A percentile compares a stretch with the other conserved stretches of the same genome.
Evolutionary conservation across 1,140 invertebrate species (phyloP).

Genomic region (Myzus persicae): DNA sequence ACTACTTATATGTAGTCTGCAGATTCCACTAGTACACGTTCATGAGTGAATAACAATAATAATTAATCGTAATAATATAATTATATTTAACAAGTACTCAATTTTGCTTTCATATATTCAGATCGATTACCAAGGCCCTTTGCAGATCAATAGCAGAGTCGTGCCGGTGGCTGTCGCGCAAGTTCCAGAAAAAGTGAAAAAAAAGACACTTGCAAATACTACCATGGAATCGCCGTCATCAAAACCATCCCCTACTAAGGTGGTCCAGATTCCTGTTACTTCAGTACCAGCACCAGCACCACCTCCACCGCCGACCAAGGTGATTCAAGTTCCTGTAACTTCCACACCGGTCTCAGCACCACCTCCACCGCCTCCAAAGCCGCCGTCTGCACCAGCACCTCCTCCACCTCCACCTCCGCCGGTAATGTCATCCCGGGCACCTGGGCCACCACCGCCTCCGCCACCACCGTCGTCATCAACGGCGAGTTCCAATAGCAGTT

Average conservation of each 20-base stretch:
- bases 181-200: constrained; percentile 1
- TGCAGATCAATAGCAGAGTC: constrained; percentile 16
- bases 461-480: not conserved
- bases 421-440: constrained; percentile 63
- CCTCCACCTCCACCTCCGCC: constrained; percentile 75
- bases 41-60: not conserved
- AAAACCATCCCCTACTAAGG: constrained; percentile 2
- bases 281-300: constrained; percentile 65
- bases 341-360: constrained; percentile 63
- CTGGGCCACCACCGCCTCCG: constrained; percentile 16
- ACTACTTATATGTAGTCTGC: too few species aligned
- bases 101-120: not conserved
- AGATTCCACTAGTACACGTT: not conserved
- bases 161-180: not conserved
- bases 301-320: not conserved
- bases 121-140: constrained; percentile 42
- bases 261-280: constrained; percentile 59
- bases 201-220: not conserved
- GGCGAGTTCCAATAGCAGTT: not conserved
- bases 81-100: not conserved
- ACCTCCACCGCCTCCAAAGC: constrained; percentile 70
- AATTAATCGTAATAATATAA: not conserved
- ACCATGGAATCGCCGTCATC: not conserved
- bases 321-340: constrained; percentile 35
- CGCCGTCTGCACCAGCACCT: constrained; percentile 73